Conservation (phyloP, 1,140 invertebrate genomes). For the Drosophila equinoxialis region DNA sequence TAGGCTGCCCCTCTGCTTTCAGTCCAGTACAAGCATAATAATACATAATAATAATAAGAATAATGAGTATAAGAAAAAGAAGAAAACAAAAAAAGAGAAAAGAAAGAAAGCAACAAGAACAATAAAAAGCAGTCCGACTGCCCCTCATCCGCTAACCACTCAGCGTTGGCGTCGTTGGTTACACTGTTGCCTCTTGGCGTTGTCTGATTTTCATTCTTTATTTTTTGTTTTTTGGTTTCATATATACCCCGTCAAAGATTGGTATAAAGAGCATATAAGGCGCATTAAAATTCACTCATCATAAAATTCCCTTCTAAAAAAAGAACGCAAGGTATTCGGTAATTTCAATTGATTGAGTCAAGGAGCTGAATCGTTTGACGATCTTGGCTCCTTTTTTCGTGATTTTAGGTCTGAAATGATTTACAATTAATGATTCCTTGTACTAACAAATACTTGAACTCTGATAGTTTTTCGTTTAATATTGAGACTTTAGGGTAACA, state of each 20-base stretch:
- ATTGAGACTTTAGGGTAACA: too few relatives aligned
- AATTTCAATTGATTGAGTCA: too few relatives aligned
- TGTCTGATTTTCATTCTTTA: conserved; percentile 56
- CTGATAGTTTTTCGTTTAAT: too few relatives aligned
- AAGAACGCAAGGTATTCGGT: too few relatives aligned
- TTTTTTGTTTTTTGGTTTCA: neutral
- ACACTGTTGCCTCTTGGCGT: conserved; percentile 43
- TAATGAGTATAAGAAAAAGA: conserved; percentile 9
- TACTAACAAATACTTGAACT: too few relatives aligned
- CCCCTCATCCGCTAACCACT: conserved; percentile 23
- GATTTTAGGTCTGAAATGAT: too few relatives aligned
- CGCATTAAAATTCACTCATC: too few relatives aligned
- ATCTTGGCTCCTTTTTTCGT: too few relatives aligned
- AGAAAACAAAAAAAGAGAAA: neutral
- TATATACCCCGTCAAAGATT: too few relatives aligned
- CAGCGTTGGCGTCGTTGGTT: conserved; percentile 20
- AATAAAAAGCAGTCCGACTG: neutral
- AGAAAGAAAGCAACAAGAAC: neutral
- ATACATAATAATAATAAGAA: conserved; percentile 42
- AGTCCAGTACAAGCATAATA: conserved; percentile 31
- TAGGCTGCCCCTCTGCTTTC: conserved; percentile 27
- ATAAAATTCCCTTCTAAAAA: too few relatives aligned
- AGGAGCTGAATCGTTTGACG: too few relatives aligned
- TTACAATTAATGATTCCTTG: too few relatives aligned
- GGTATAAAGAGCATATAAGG: neutral